Evolutionary conservation across 2,888 invertebrate genomes (phyloP), one percentile per base, ranked within the genome.

Genomic region (Platerodrilus igneus): DNA sequence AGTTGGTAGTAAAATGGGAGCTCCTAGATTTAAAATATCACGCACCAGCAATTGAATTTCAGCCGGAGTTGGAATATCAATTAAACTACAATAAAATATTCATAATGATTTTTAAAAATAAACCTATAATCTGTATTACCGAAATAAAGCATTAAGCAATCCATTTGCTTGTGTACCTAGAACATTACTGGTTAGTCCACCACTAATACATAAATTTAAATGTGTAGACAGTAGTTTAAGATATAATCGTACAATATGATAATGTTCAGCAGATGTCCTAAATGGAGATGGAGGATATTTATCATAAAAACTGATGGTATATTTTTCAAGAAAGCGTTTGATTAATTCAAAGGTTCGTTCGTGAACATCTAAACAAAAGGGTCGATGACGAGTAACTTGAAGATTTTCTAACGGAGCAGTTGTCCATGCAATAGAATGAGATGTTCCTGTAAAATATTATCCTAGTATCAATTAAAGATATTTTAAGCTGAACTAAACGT

Each of bases 351-450:
- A 78, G 0, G 79, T 79, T 33, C 70, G 70, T 55, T 77, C 76
- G 53, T 78, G 75, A 17, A 79, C 64, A 56, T 79, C 79, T 39
- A 79, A 68, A 63, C 79, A 79, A 56, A 77, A 78, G 2, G 78
- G 76, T 34, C 73, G 69, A 51, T 76, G 75, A 67, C 74, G 73
- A 1, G 73, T 72, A 7, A 75, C 68, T 25, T 74, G 71, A 52
- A 72, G 73, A 52, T 63, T 68, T 51, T 72, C 72, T 5, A 61
- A 55, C 1, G 73, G 72, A 10, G 66, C 50, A 2, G 71, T 66
- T 1, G 79, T 79, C 76, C 78, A 79, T 2, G 77, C 78, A 15
- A 78, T 63, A 26, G 77, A 77, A 60, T 80, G 79, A 0, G 77
- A 76, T 1, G 78, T 78, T n/a, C 65, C 64, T 62, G n/a, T n/a